Percentiles rank a stretch among this genome's conserved stretches.
These are phyloP conservation scores for Melipona quadrifasciata DNA, from an alignment of 1,140 invertebrate genomes.

Conservation along the genomic window DNA sequence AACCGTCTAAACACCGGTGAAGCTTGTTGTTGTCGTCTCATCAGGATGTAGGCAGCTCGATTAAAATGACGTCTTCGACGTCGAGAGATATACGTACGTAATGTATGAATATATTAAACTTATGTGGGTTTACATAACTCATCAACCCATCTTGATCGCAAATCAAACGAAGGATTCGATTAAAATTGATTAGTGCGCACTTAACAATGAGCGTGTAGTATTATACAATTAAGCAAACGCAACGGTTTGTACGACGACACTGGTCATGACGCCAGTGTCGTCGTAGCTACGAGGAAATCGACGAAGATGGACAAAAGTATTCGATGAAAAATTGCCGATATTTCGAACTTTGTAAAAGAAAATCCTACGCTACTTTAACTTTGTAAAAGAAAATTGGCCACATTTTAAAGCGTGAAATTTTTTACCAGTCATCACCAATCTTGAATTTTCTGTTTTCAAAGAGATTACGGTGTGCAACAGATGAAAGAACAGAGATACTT, in stretches of 20 bases:
- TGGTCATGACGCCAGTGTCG: background rate
- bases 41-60: background rate
- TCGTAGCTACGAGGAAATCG: background rate
- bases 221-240: background rate
- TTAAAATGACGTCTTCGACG: background rate
- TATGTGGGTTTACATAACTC: slow-evolving; percentile 7
- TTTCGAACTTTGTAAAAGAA: no score
- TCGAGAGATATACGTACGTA: background rate
- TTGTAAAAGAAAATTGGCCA: no score
- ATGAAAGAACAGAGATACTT: no score
- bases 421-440: no score
- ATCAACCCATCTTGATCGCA: slow-evolving; percentile 12
- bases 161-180: slow-evolving; percentile 18
- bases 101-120: background rate
- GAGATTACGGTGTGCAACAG: no score
- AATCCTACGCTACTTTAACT: no score
- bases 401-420: no score
- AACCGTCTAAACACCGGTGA: no score
- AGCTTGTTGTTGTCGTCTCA: background rate
- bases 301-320: background rate
- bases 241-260: background rate
- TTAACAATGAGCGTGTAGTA: background rate
- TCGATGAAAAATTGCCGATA: no score
- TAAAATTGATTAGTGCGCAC: background rate
- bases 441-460: no score